phyloP scores from a whole-genome alignment of 2,797 vertebrate genomes.

The Trichosurus vulpecula region DNA sequence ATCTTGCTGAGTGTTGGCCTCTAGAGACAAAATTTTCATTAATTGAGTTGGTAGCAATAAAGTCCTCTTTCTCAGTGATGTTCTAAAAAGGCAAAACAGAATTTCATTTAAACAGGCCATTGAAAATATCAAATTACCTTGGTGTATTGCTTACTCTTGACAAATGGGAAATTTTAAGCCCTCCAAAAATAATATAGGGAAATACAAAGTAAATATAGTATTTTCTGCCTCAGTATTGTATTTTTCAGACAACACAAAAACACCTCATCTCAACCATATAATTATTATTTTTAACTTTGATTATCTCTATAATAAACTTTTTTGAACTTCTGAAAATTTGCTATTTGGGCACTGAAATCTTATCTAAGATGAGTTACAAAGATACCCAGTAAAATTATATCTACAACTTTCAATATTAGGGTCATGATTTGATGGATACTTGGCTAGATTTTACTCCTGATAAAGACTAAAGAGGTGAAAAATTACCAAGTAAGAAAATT shows the following conservation, averaged over 20 bases:
- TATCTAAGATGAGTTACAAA: not conserved
- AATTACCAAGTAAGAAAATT: constrained; percentile 34
- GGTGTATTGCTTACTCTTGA: constrained; percentile 38
- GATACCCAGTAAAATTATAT: constrained; percentile 43
- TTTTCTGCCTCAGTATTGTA: constrained; percentile 12
- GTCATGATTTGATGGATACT: constrained; percentile 8
- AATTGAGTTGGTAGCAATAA: not conserved
- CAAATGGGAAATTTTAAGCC: not conserved
- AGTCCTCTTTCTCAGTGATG: constrained; percentile 11
- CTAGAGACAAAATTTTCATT: constrained; percentile 21
- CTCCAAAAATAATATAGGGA: not conserved
- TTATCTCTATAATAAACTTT: not conserved
- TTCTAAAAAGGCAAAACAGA: not conserved
- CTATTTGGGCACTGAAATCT: not conserved
- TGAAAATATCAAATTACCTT: constrained; percentile 37
- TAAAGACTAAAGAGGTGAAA: constrained; percentile 32
- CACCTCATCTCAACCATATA: constrained; percentile 19
- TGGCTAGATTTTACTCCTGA: constrained; percentile 51
- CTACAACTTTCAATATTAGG: constrained; percentile 3
- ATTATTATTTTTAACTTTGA: constrained; percentile 7
- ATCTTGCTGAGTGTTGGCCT: not conserved
- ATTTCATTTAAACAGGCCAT: constrained; percentile 20
- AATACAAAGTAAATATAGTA: not conserved
- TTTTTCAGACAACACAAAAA: constrained; percentile 26
- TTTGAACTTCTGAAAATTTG: not conserved